Percentiles rank a stretch among this genome's conserved stretches.
These are phyloP conservation scores for Asobara japonica DNA, from an alignment of 1,140 invertebrate species.

Conservation along the genomic window DNA sequence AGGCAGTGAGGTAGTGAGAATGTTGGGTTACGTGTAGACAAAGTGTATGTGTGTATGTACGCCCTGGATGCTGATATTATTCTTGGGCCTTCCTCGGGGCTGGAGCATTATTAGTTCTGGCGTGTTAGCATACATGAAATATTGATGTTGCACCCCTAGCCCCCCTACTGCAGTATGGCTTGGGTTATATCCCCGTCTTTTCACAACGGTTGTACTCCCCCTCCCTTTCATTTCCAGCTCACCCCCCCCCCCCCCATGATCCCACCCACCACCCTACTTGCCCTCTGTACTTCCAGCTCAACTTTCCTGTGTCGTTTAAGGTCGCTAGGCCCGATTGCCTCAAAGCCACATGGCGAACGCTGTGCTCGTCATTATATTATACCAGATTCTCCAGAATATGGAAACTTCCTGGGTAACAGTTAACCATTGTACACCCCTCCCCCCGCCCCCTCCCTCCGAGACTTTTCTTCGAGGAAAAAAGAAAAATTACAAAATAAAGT, in stretches of 20 bases:
- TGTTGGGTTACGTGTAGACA: neutral
- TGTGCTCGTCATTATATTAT: slow-evolving; percentile 17
- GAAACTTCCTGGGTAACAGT: neutral
- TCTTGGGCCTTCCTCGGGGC: slow-evolving; percentile 61
- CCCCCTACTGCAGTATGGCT: neutral
- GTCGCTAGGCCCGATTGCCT: slow-evolving; percentile 30
- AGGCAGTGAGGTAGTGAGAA: neutral
- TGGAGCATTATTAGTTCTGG: slow-evolving; percentile 66
- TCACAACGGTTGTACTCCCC: slow-evolving; percentile 33
- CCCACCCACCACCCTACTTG: slow-evolving; percentile 21
- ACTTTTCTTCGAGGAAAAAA: neutral
- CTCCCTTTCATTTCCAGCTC: neutral
- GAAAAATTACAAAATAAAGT: neutral
- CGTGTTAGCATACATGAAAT: slow-evolving; percentile 68
- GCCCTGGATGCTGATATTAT: slow-evolving; percentile 61
- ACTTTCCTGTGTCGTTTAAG: slow-evolving; percentile 28
- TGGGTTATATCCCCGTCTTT: slow-evolving; percentile 21
- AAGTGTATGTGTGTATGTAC: slow-evolving; percentile 27
- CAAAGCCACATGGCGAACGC: slow-evolving; percentile 32
- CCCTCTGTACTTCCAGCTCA: slow-evolving; percentile 24
- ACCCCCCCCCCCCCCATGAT: neutral
- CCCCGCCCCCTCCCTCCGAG: neutral
- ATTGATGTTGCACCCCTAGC: slow-evolving; percentile 65
- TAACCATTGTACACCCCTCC: neutral
- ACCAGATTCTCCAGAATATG: neutral